Base-by-base conservation (phyloP, 2,888 invertebrate species). In the Drosophila kuntzei region DNA sequence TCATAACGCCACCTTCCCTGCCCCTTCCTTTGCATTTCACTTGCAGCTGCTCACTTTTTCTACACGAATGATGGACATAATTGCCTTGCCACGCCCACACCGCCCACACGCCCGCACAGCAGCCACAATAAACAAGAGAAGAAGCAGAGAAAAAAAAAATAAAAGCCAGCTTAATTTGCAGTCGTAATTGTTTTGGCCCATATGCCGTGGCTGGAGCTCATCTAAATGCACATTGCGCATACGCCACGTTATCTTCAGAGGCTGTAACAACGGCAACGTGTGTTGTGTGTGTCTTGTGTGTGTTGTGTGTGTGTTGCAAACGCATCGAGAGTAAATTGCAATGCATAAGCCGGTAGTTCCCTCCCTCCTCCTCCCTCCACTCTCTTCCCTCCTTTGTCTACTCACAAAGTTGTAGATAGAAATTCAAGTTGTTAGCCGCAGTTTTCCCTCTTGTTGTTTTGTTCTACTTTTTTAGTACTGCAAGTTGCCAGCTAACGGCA, bases 181-280 rank as follows among this genome's bases (percentile, higher is more conserved):
- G 70, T 53, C 68, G 66, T 86, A 89, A 89, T 89, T 87, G 87
- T 87, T 89, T 77, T 89, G 85, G 85, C 87, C 88, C 76, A 89
- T 89, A 72, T 87, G 85, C 74, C 49, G 53, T 18, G 57, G 34
- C 14, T 41, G 44, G 37, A 58, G 25, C 68, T 77, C 73, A 62
- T 67, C 50, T 54, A 58, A 67, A 61, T 70, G 75, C 66, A 81
- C 66, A 79, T 87, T 87, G 87, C 82, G 81, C 87, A 81, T 74
- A 79, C 81, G 79, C 82, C 79, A 44, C 65, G 76, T 85, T 85
- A 58, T 66, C 69, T 57, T 41, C 54, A 16, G 25, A 34, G 43
- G 54, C 54, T 57, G 55, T 20, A 57, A 51, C 51, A 51, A 6
- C 11, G 8, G 18, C 46, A 12, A 47, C 29, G 16, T 47, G 29